A percentile compares a stretch with the other conserved stretches of the same genome.
Conservation (phyloP, 2,888 invertebrate species). For the Drosophila phalerata region DNA sequence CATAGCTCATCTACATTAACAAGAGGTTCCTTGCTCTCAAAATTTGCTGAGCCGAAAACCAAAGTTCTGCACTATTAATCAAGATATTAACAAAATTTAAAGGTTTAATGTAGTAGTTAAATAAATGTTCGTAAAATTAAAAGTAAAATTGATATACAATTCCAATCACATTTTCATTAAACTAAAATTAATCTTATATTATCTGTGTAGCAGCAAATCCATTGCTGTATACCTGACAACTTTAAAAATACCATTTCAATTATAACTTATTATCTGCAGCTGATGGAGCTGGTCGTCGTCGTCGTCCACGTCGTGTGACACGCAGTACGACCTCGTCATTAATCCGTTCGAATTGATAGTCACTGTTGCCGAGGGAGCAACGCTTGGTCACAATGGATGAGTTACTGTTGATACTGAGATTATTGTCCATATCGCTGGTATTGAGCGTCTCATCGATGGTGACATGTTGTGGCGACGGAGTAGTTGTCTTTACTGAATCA, state of each 20-base stretch:
- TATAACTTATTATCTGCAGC: not conserved
- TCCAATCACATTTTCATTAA: slow-evolving; percentile 2
- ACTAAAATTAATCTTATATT: not conserved
- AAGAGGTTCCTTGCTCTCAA: not conserved
- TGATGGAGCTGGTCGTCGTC: slow-evolving; percentile 15
- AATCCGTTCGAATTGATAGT: slow-evolving; percentile 81
- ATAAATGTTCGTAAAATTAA: not conserved
- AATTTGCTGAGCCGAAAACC: not conserved
- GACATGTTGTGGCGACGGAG: slow-evolving; percentile 22
- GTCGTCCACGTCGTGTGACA: slow-evolving; percentile 65
- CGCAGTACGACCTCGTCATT: slow-evolving; percentile 79
- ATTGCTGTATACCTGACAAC: not conserved
- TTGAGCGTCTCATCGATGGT: slow-evolving; percentile 63
- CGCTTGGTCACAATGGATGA: slow-evolving; percentile 63
- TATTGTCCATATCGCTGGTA: slow-evolving; percentile 8
- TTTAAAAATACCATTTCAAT: not conserved
- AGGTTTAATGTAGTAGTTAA: not conserved
- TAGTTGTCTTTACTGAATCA: not conserved
- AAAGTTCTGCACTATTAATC: not conserved
- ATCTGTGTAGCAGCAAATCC: not conserved
- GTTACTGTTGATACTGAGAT: not conserved
- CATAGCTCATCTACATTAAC: not conserved
- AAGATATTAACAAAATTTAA: not conserved
- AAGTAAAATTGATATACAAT: not conserved
- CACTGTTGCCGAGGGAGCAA: slow-evolving; percentile 77